Evolutionary conservation across 2,888 invertebrate genomes (phyloP), one percentile per base, ranked within the genome.

Genomic region (Phoenoteleia sp.): DNA sequence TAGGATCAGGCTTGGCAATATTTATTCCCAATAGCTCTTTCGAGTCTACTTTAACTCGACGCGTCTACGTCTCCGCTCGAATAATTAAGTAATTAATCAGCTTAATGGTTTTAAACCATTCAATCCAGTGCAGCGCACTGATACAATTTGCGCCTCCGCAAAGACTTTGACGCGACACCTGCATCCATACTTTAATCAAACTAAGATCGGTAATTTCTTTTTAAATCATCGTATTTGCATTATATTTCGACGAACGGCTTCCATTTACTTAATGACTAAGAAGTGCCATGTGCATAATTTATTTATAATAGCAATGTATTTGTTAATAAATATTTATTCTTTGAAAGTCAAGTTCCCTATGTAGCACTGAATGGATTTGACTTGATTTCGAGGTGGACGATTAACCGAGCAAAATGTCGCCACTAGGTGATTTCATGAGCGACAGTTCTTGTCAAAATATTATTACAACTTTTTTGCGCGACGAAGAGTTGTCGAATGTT

Each of bases 11-110:
- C 27, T 27, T 21, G 27, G 45, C 52, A 64, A 75, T 81, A 69
- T 81, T 81, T 81, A 75, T 81, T 81, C 67, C 54, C 74, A 45
- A 47, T 52, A 49, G 67, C 66, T 81, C 62, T 62, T 75, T 69
- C 66, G 69, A 81, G 54, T 62, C 69, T 52, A 81, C 75, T 81
- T 69, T 42, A 81, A 75, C 36, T 60, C 58, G 52, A 17, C 45
- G 42, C 58, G 58, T 81, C 56, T 81, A 27, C 69, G 21, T 81
- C 69, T 62, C 47, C 19, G 62, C 29, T 54, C 81, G 81, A 81
- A 81, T 81, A 81, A 81, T 81, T 81, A 75, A 75, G 69, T 75
- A 81, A 81, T 81, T 81, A 81, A 81, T 81, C 75, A 81, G 62
- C 81, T 81, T 75, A 75, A 81, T 81, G 81, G 75, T 60, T 67